phyloP scores from a whole-genome alignment of 2,888 invertebrate genomes.

The Heteromyza rotundicornis region DNA sequence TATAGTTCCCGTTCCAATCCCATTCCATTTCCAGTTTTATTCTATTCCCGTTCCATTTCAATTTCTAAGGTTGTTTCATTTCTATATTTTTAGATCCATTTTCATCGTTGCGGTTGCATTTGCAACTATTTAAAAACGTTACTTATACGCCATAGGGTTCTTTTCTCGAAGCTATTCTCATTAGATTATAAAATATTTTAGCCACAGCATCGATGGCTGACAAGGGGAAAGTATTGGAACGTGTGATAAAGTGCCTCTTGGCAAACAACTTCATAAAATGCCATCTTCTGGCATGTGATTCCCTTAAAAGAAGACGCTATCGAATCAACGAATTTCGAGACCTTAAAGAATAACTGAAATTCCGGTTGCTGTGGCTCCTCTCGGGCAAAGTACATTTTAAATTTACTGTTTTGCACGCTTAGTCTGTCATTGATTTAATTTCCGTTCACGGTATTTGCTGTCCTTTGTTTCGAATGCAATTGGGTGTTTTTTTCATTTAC shows the following conservation, averaged over 20 bases:
- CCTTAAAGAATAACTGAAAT: too few species aligned
- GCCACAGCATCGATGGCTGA: too few species aligned
- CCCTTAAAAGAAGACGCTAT: slow-evolving; percentile 16
- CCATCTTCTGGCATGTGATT: slow-evolving; percentile 33
- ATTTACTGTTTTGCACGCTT: too few species aligned
- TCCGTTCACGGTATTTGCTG: not conserved
- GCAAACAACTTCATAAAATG: slow-evolving; percentile 31
- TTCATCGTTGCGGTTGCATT: too few species aligned
- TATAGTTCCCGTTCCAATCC: too few species aligned
- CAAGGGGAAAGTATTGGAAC: not conserved
- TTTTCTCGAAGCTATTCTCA: not conserved
- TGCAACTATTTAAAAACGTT: not conserved
- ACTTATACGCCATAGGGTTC: not conserved
- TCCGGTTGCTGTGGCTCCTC: not conserved
- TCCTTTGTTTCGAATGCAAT: not conserved
- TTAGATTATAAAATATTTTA: not conserved
- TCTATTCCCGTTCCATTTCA: too few species aligned
- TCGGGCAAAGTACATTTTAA: not conserved
- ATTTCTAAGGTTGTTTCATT: too few species aligned
- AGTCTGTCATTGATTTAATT: not conserved
- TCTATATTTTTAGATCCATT: too few species aligned
- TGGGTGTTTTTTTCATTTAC: not conserved
- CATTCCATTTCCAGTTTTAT: too few species aligned
- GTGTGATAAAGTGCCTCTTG: slow-evolving; percentile 23
- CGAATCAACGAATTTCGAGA: too few species aligned